Evolutionary conservation across 2,113 vertebrate genomes (phyloP), one percentile per base, ranked within the genome.

Genomic region (Myrmecophaga tridactyla): DNA sequence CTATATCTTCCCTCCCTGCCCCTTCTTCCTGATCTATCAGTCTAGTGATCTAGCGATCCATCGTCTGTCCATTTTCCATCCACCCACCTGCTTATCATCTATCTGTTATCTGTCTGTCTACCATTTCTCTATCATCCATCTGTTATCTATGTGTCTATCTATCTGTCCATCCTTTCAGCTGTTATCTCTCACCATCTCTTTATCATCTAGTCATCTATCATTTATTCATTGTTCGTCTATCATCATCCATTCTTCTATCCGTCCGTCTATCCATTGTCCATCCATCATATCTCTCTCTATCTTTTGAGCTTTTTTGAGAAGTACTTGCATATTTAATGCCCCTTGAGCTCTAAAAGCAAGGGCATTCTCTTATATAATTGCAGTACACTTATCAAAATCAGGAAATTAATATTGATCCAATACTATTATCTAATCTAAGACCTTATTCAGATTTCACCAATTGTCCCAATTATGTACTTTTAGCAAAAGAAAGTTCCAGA

Each of bases 391-490:
- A 25, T 51, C 65, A 15, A 20, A 23, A 2, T 34, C 31, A 10
- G 67, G 31, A 75, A 51, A 17, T 39, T 34, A 62, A 10, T 7
- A 9, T 1, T 2, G 60, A 7, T 8, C 1, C 0, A 3, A 25
- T 34, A 17, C 5, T 0, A 4, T 21, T 27, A 1, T 75, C 36
- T 14, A 1, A 4, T 48, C 46, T 3, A 1, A 48, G 23, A 34
- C n/a, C 56, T 46, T 31, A 5, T 12, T 43, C 29, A 15, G 6
- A 5, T 53, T 7, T 6, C 36, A 0, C n/a, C 2, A 0, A 5
- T 25, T 21, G 10, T 51, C 10, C 34, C 21, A 0, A 48, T 15
- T 6, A 14, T 4, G 36, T 46, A 58, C 46, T 18, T 29, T 1
- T 9, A 51, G 86, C 39, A 3, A 36, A 51, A n/a, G 72, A 21